Evolutionary conservation across 2,888 invertebrate genomes (phyloP), one percentile per base, ranked within the genome.

Genomic region (Drosophila parthenogenetica): DNA sequence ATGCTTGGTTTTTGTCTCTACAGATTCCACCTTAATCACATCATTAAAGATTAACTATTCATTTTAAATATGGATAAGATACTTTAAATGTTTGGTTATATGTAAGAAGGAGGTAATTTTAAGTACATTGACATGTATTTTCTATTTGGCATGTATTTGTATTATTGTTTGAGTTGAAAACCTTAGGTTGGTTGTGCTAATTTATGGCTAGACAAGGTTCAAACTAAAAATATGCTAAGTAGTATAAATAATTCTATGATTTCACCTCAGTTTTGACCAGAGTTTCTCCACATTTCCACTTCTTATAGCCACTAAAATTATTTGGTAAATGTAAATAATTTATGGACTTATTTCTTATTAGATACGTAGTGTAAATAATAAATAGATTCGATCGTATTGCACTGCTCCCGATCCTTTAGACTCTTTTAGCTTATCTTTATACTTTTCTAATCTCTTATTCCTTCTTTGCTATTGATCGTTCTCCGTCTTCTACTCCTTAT

Each of bases 131-230:
- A 70, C 76, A 68, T 72, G 39, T 53, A 14, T 53, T 60, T 55
- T 17, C 37, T 61, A 67, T 77, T 75, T 82, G 80, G 76, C 86
- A 65, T 75, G 35, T 48, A 39, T 69, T 63, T 68, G 43, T 48
- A 40, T 63, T 63, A 42, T 65, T 65, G 45, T 46, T 45, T 63
- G 25, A 54, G n/a, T 63, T 57, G 65, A 77, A 32, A 77, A 53
- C 65, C 64, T 32, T 77, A 17, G 11, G 29, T 43, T 14, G 16
- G 25, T 54, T 11, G 14, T 53, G 13, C 13, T 13, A 8, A 8
- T 13, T 25, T 40, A 3, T 14, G 39, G 43, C 42, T 57, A 40
- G 45, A 14, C 29, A 11, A 16, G 46, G 46, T 48, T 19, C 13
- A 57, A 60, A 22, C 37, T 29, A 22, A 17, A 29, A n/a, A 46